phyloP scores from a whole-genome alignment of 2,888 invertebrate genomes.

The Brenthis hecate region DNA sequence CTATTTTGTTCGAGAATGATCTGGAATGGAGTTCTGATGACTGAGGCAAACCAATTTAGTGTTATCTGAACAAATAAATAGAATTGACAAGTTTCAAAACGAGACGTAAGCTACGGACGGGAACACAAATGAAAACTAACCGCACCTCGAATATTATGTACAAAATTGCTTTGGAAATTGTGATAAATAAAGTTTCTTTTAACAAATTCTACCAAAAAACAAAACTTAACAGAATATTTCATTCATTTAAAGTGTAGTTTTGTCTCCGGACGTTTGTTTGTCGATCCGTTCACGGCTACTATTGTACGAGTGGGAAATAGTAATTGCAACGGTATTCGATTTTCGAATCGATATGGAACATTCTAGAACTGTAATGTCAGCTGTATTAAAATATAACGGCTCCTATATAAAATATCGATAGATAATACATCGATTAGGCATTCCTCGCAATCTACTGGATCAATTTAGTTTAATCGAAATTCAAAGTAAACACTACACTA shows the following conservation, averaged over 20 bases:
- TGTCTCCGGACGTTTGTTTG: too few species aligned
- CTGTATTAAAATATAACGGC: conserved; percentile 1
- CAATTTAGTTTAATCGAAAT: conserved; percentile 14
- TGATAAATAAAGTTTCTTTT: neutral
- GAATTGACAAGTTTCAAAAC: conserved; percentile 39
- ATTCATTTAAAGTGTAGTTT: neutral
- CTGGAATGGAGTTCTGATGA: conserved; percentile 63
- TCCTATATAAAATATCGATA: neutral
- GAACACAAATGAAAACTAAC: conserved; percentile 72
- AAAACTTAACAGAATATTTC: neutral
- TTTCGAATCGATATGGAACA: conserved; percentile 8
- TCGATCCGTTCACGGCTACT: conserved; percentile 12
- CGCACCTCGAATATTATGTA: conserved; percentile 52
- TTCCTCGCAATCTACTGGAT: neutral
- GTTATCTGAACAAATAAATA: conserved; percentile 52
- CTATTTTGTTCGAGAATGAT: conserved; percentile 22
- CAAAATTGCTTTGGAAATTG: conserved; percentile 29
- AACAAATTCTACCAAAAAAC: neutral
- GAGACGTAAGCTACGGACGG: conserved; percentile 75
- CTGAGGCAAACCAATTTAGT: conserved; percentile 48
- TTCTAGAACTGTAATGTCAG: conserved; percentile 9
- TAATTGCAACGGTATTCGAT: neutral
- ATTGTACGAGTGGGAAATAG: conserved; percentile 9
- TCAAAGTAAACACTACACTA: neutral
- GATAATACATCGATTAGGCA: conserved; percentile 7